phyloP scores from a whole-genome alignment of 2,113 vertebrate genomes.

The Tachuris rubrigastra region DNA sequence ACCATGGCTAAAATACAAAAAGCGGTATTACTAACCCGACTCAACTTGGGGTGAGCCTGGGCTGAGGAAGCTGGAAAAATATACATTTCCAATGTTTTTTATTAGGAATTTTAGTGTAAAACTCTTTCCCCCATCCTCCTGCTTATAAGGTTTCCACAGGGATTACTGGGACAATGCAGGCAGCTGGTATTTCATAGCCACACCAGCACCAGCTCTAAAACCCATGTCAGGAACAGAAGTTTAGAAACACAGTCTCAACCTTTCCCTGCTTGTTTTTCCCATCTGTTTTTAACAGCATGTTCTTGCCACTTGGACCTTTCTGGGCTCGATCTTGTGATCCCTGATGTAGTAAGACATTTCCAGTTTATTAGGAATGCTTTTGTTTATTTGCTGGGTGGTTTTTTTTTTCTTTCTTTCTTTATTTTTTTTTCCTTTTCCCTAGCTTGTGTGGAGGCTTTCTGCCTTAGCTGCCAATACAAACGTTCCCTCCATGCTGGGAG shows the following conservation, averaged over 20 bases:
- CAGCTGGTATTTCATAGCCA: not conserved
- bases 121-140: not conserved
- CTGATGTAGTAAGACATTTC: slow-evolving; percentile 57
- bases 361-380: slow-evolving; percentile 59
- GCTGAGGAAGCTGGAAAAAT: not conserved
- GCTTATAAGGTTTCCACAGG: not conserved
- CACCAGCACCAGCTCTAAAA: not conserved
- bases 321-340: slow-evolving; percentile 50
- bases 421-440: not conserved
- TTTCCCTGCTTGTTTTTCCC: slow-evolving; percentile 47
- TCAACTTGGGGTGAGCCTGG: not conserved
- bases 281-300: slow-evolving; percentile 60
- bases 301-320: slow-evolving; percentile 60
- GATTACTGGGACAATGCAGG: not conserved
- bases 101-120: not conserved
- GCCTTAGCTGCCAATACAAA: slow-evolving; percentile 9
- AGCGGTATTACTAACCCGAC: not conserved
- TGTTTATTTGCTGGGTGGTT: slow-evolving; percentile 39
- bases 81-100: not conserved
- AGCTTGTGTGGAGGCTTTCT: slow-evolving; percentile 30
- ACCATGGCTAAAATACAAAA: not conserved
- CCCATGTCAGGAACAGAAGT: not conserved
- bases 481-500: not conserved
- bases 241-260: slow-evolving; percentile 16
- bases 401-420: not conserved